phyloP scores from a whole-genome alignment of 2,888 invertebrate species.

The Palloptera scutellata region DNA sequence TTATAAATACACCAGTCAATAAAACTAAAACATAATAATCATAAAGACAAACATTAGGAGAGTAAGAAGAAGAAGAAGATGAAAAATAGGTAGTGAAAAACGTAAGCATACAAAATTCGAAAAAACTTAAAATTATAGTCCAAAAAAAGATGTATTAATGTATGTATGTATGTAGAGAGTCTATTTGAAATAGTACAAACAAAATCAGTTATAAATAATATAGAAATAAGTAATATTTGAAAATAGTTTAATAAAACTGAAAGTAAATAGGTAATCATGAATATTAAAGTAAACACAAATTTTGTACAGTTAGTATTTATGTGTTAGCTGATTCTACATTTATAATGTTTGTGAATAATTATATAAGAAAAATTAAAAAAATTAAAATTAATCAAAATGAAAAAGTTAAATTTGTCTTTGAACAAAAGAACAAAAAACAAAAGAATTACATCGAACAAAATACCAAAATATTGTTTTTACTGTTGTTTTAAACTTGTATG shows the following conservation, averaged over 20 bases:
- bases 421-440: constrained; percentile 2
- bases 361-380: constrained; percentile 37
- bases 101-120: neutral
- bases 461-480: constrained; percentile 1
- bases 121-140: neutral
- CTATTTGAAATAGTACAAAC: neutral
- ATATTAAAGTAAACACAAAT: neutral
- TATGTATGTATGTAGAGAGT: neutral
- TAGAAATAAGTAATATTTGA: neutral
- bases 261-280: neutral
- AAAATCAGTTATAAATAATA: neutral
- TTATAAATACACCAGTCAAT: too few relatives aligned
- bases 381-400: constrained; percentile 11
- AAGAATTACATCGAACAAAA: neutral
- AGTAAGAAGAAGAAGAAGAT: too few relatives aligned
- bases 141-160: too few relatives aligned
- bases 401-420: neutral
- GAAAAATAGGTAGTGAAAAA: too few relatives aligned
- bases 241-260: too few relatives aligned
- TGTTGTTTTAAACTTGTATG: too few relatives aligned
- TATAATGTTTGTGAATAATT: neutral
- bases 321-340: neutral
- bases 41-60: too few relatives aligned
- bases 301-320: neutral
- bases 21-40: too few relatives aligned